These are phyloP conservation scores for Andrena bicolor DNA, from an alignment of 2,888 invertebrate species.

Conservation along the genomic window DNA sequence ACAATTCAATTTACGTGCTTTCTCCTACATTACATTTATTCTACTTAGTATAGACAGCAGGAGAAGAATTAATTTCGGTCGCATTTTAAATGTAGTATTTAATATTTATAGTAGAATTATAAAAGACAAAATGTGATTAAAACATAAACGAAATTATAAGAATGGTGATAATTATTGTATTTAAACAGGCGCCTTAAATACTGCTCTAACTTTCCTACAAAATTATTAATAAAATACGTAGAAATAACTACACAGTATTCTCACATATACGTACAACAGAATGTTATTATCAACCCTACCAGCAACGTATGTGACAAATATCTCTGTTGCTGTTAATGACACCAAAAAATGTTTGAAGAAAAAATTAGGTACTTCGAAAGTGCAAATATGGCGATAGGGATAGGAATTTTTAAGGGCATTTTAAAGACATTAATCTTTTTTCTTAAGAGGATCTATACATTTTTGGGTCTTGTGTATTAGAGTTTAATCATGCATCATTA, in stretches of 20 bases:
- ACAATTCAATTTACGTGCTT: conserved; percentile 27
- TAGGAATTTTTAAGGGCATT: no score
- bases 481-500: no score
- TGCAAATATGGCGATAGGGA: no score
- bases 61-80: background rate
- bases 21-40: conserved; percentile 1
- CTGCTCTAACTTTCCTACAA: background rate
- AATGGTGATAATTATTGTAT: background rate
- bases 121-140: background rate
- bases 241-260: background rate
- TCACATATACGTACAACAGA: no score
- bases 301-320: no score
- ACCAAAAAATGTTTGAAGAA: no score
- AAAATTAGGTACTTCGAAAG: no score
- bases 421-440: no score
- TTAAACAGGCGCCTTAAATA: background rate
- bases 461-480: no score
- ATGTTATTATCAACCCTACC: no score
- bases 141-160: background rate
- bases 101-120: background rate
- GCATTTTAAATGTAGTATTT: background rate
- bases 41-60: background rate
- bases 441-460: no score
- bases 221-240: background rate
- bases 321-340: no score